Evolutionary conservation across 2,888 invertebrate genomes (phyloP).

Genomic region (Drosophila robusta): DNA sequence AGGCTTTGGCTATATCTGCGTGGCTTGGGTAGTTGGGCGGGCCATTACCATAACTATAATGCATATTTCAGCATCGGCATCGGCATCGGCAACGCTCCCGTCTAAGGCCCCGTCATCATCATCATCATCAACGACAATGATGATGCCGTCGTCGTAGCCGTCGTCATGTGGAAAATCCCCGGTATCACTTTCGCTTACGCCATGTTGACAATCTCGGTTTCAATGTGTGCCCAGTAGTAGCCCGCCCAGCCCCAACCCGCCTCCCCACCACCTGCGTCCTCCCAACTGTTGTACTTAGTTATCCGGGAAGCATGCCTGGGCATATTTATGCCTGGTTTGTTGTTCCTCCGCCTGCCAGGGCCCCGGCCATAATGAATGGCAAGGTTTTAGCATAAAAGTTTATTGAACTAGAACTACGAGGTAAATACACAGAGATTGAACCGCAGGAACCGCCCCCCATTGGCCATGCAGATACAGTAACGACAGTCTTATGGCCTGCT

Average conservation of each 20-base stretch:
- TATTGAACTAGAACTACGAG: constrained; percentile 68
- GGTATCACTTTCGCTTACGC: constrained; percentile 78
- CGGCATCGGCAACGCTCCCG: constrained; percentile 15
- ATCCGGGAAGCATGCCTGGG: constrained; percentile 63
- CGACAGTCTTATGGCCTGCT: constrained; percentile 21
- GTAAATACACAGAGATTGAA: constrained; percentile 38
- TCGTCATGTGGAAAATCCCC: constrained; percentile 75
- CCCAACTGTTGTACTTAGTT: constrained; percentile 31
- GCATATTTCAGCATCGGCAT: constrained; percentile 78
- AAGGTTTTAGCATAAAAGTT: constrained; percentile 78
- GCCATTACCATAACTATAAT: constrained; percentile 81
- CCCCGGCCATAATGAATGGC: constrained; percentile 51
- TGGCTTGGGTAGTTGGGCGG: constrained; percentile 60
- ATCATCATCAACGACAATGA: constrained; percentile 47
- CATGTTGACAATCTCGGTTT: constrained; percentile 78
- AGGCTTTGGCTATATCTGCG: constrained; percentile 23
- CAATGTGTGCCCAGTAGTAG: constrained; percentile 60
- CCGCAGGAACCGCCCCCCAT: constrained; percentile 17
- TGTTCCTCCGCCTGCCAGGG: constrained; percentile 15
- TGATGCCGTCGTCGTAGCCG: constrained; percentile 45
- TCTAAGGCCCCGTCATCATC: constrained; percentile 40
- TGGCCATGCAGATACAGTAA: constrained; percentile 16
- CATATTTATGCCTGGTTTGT: constrained; percentile 68
- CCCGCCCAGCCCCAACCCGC: constrained; percentile 5
- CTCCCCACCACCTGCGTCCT: not conserved